A percentile compares a stretch with the other conserved stretches of the same genome.
These are phyloP conservation scores for Oasisia sp. DNA, from an alignment of 2,888 invertebrate species.

Conservation along the genomic window DNA sequence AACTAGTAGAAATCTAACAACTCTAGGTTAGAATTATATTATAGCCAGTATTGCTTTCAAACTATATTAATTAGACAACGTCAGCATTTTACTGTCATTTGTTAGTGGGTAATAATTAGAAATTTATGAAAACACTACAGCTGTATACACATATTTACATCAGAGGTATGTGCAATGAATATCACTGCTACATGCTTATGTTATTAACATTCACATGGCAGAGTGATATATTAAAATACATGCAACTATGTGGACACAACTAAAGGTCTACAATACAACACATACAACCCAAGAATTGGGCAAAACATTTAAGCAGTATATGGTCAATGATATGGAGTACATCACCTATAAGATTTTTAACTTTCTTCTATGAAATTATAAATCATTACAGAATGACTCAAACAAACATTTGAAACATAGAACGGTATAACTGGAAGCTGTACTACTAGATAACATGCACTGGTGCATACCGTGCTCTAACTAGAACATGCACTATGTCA, in stretches of 20 bases:
- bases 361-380: not conserved
- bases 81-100: not conserved
- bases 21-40: not conserved
- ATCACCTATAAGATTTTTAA: not conserved
- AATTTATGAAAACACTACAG: not conserved
- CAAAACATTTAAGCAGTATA: not conserved
- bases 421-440: not conserved
- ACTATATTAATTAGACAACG: not conserved
- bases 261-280: not conserved
- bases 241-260: not conserved
- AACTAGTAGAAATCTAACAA: not conserved
- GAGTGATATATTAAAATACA: not conserved
- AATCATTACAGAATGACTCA: not conserved
- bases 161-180: not conserved
- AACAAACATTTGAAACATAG: not conserved
- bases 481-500: no score
- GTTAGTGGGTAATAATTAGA: not conserved
- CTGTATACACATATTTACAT: not conserved
- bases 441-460: not conserved
- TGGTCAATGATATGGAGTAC: not conserved
- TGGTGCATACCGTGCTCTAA: not conserved
- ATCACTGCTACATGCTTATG: not conserved
- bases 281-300: not conserved
- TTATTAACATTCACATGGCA: not conserved
- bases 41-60: not conserved